A percentile compares a stretch with the other conserved stretches of the same genome.
Evolutionary conservation across 1,140 invertebrate genomes (phyloP).

Genomic region (Ceratina japonica): DNA sequence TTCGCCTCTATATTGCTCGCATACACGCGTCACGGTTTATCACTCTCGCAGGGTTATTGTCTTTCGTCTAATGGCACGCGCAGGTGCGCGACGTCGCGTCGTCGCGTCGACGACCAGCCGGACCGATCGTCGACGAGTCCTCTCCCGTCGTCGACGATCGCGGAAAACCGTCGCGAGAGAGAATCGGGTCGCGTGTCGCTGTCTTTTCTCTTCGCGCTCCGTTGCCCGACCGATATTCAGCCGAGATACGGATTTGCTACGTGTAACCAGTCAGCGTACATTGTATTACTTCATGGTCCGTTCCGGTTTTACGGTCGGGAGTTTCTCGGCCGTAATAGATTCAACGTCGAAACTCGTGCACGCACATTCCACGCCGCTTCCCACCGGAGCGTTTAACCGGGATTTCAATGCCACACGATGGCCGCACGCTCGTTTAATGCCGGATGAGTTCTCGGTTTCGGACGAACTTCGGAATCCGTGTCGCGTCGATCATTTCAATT

Average conservation of each 20-base stretch:
- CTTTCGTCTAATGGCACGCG: slow-evolving; percentile 63
- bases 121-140: slow-evolving; percentile 8
- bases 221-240: slow-evolving; percentile 16
- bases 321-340: slow-evolving; percentile 6
- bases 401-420: background rate
- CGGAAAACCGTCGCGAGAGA: no score
- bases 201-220: background rate
- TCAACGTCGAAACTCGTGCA: background rate
- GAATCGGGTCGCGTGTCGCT: background rate
- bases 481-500: no score
- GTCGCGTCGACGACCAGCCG: no score
- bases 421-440: no score
- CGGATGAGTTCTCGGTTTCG: no score
- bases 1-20: slow-evolving; percentile 66
- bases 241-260: slow-evolving; percentile 31
- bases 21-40: slow-evolving; percentile 74
- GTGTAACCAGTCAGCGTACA: background rate
- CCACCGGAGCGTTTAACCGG: slow-evolving; percentile 9
- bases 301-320: slow-evolving; percentile 23
- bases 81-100: slow-evolving; percentile 58
- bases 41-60: slow-evolving; percentile 73
- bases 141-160: background rate
- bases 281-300: slow-evolving; percentile 8
- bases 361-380: background rate
- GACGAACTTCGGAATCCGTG: background rate